Percentiles rank a stretch among this genome's conserved stretches.
Conservation (phyloP, 2,888 invertebrate species). For the Lamproptera curius region DNA sequence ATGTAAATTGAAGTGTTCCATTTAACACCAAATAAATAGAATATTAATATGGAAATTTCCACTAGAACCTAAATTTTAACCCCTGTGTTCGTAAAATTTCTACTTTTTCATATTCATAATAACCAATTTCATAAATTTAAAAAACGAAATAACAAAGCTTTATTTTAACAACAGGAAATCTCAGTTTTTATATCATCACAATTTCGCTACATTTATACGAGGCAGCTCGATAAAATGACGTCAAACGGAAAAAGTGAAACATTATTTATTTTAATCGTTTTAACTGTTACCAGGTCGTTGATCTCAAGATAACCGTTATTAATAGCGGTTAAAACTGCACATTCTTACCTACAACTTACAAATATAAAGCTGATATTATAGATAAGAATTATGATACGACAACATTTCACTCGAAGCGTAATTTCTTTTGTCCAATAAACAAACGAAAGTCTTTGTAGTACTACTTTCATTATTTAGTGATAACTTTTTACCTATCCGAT, state of each 20-base stretch:
- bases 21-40: not conserved
- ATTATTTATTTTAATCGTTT: slow-evolving; percentile 13
- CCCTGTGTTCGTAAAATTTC: not conserved
- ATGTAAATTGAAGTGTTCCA: not conserved
- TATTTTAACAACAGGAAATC: not conserved
- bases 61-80: not conserved
- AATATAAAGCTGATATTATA: too few species aligned
- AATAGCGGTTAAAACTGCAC: too few species aligned
- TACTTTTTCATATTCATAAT: not conserved
- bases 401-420: too few species aligned
- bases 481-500: too few species aligned
- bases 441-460: too few species aligned
- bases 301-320: slow-evolving; percentile 15
- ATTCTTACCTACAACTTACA: too few species aligned
- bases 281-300: slow-evolving; percentile 17
- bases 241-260: not conserved
- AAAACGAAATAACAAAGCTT: not conserved
- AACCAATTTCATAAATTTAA: not conserved
- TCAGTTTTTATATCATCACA: not conserved
- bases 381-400: too few species aligned
- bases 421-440: too few species aligned
- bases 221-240: slow-evolving; percentile 7
- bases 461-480: too few species aligned
- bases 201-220: not conserved
- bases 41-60: not conserved